Percentiles rank a stretch among this genome's conserved stretches.
phyloP scores from a whole-genome alignment of 2,113 vertebrate genomes.

The Eonycteris spelaea region DNA sequence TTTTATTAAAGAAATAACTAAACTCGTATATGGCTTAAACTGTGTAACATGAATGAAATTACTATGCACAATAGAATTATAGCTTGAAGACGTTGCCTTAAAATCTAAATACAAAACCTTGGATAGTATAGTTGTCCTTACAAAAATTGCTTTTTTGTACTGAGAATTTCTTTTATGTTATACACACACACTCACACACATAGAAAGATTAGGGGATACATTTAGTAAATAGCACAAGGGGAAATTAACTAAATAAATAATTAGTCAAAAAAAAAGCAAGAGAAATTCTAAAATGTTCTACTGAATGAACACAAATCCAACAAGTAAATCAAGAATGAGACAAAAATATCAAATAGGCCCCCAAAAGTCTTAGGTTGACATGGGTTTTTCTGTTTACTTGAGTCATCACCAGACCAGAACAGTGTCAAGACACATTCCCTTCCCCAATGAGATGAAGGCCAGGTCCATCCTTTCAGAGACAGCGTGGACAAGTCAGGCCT shows the following conservation, averaged over 20 bases:
- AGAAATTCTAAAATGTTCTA: not conserved
- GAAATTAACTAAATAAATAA: constrained; percentile 7
- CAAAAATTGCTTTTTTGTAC: not conserved
- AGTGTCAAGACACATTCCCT: not conserved
- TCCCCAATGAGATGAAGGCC: not conserved
- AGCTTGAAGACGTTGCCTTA: not conserved
- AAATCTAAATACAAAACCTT: not conserved
- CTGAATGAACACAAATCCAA: not conserved
- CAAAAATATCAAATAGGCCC: not conserved
- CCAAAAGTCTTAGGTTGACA: not conserved
- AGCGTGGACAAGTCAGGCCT: not conserved
- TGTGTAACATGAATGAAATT: not conserved
- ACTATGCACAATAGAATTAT: not conserved
- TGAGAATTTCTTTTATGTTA: constrained; percentile 14
- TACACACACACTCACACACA: not conserved
- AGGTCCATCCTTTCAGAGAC: not conserved
- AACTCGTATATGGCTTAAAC: not conserved
- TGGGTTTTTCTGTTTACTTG: not conserved
- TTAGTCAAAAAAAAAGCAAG: not conserved
- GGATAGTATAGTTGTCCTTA: not conserved
- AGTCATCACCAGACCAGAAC: not conserved
- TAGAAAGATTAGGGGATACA: not conserved
- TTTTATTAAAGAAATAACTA: not conserved
- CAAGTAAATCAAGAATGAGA: not conserved
- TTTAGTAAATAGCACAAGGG: not conserved